Percentiles rank a stretch among this genome's conserved stretches.
Evolutionary conservation across 2,113 vertebrate species (phyloP).

Genomic region (Apaloderma vittatum): DNA sequence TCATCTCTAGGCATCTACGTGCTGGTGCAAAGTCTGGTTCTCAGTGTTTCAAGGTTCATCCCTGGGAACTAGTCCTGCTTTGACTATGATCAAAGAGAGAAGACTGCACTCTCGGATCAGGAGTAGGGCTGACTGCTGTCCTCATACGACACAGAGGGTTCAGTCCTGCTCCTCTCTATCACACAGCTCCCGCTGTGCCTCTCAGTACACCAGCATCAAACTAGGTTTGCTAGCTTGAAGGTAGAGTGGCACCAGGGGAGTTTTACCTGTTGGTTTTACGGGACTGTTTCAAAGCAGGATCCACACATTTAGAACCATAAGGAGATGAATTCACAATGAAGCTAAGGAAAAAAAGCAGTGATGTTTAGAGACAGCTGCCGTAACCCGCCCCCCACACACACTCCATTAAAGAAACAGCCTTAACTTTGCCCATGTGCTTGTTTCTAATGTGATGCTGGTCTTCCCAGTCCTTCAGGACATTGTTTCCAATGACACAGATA

Average conservation of each 20-base stretch:
- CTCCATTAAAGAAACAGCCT: not conserved
- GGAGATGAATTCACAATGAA: constrained; percentile 21
- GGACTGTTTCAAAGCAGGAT: not conserved
- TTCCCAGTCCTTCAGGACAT: not conserved
- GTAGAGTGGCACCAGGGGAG: not conserved
- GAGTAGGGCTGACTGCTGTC: not conserved
- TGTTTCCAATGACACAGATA: not conserved
- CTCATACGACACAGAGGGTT: rapidly evolving
- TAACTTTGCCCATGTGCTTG: not conserved
- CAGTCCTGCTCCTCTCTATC: not conserved
- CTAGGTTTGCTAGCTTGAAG: not conserved
- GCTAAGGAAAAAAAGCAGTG: not conserved
- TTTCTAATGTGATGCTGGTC: not conserved
- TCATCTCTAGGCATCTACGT: not conserved
- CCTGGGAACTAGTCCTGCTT: not conserved
- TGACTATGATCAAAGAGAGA: not conserved
- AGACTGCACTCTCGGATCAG: not conserved
- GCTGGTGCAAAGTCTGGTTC: not conserved
- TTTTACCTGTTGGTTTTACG: not conserved
- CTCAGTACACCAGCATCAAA: not conserved
- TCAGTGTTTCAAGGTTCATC: not conserved
- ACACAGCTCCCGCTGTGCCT: not conserved
- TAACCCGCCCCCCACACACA: not conserved
- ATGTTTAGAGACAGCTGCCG: not conserved
- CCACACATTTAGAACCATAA: not conserved